phyloP scores from a whole-genome alignment of 2,797 vertebrate genomes.

The Syndactyla subalaris region DNA sequence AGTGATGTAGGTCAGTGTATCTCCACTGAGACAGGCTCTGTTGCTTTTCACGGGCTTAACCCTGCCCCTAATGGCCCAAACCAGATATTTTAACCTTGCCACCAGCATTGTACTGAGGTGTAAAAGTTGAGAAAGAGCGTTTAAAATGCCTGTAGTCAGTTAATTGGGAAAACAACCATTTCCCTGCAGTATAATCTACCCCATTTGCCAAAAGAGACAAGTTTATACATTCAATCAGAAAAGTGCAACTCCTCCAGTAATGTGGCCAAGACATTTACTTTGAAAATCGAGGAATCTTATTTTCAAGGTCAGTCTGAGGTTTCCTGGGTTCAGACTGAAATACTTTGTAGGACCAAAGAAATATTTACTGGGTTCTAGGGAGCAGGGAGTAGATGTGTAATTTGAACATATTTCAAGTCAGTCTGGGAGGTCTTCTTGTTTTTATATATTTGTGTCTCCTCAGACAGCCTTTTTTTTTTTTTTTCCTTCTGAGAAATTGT shows the following conservation, averaged over 20 bases:
- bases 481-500: background rate
- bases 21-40: background rate
- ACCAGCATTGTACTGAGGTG: background rate
- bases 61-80: background rate
- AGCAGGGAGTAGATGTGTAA: slow-evolving; percentile 50
- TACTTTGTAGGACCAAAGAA: slow-evolving; percentile 35
- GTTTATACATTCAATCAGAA: slow-evolving; percentile 20
- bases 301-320: slow-evolving; percentile 62
- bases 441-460: slow-evolving; percentile 48
- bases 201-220: slow-evolving; percentile 25
- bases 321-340: slow-evolving; percentile 57
- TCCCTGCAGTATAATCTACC: background rate
- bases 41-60: background rate
- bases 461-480: background rate
- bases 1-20: background rate
- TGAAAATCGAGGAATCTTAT: slow-evolving; percentile 50
- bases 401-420: slow-evolving; percentile 54
- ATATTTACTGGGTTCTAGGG: slow-evolving; percentile 59
- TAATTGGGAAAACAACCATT: slow-evolving; percentile 30
- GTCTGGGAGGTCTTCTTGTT: slow-evolving; percentile 60
- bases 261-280: slow-evolving; percentile 35
- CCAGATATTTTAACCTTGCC: slow-evolving; percentile 12
- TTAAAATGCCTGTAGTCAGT: background rate
- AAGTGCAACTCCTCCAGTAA: slow-evolving; percentile 32
- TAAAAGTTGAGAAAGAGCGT: background rate